These are phyloP conservation scores for Crossocerus cetratus DNA, from an alignment of 2,888 invertebrate genomes.

Conservation along the genomic window DNA sequence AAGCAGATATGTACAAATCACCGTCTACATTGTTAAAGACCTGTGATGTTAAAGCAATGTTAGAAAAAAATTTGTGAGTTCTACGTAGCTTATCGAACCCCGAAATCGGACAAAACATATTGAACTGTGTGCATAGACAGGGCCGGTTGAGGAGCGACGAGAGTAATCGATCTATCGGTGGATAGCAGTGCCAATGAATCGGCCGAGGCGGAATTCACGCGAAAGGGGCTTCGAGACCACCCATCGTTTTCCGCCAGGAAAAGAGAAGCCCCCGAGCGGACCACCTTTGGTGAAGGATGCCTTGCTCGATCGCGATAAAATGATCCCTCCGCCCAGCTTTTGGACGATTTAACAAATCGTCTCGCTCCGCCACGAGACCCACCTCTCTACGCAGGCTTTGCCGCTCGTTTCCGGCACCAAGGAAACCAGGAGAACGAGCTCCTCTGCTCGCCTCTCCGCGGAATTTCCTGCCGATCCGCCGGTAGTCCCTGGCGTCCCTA, in stretches of 20 bases:
- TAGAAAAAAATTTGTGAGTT: no score
- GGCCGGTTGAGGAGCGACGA: constrained; percentile 31
- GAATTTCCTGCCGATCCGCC: constrained; percentile 2
- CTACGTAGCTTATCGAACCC: no score
- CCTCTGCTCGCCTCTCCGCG: neutral
- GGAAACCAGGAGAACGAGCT: constrained; percentile 19
- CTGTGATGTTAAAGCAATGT: no score
- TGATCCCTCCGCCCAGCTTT: constrained; percentile 49
- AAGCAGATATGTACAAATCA: neutral
- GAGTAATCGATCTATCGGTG: constrained; percentile 69
- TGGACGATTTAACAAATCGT: constrained; percentile 55
- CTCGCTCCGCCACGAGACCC: constrained; percentile 21
- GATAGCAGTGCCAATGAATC: constrained; percentile 68
- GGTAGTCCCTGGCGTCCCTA: neutral
- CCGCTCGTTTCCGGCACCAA: constrained; percentile 20
- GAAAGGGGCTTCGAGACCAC: constrained; percentile 55
- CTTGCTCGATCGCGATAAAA: constrained; percentile 68
- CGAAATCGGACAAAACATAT: no score
- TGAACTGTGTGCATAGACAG: neutral
- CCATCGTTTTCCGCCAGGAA: constrained; percentile 44
- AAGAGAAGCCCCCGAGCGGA: constrained; percentile 23
- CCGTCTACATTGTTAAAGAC: no score
- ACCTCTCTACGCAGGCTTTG: constrained; percentile 4
- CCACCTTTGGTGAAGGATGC: constrained; percentile 62
- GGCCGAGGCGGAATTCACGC: constrained; percentile 60